Percentiles rank a stretch among this genome's conserved stretches.
These are phyloP conservation scores for Aphelenchoides fujianensis DNA, from an alignment of 1,140 invertebrate genomes.

Conservation along the genomic window DNA sequence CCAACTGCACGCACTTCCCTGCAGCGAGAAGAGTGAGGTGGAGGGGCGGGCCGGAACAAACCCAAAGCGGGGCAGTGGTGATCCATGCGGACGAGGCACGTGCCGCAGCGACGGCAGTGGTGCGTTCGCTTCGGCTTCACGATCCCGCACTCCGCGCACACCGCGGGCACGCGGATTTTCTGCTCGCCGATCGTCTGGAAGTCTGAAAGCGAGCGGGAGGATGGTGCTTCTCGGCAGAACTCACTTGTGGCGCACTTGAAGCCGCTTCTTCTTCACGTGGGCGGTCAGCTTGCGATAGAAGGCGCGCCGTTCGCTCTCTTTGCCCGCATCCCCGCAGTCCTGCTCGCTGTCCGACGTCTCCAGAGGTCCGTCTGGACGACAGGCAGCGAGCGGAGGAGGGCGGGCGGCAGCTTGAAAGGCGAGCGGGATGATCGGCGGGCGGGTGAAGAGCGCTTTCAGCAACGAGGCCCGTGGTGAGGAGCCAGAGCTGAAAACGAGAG, in stretches of 20 bases:
- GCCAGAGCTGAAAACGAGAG: constrained; percentile 1
- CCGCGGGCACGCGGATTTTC: neutral
- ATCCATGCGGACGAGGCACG: neutral
- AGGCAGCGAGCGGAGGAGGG: neutral
- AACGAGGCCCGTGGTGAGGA: neutral
- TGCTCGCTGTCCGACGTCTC: too few species aligned
- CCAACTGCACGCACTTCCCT: constrained; percentile 1
- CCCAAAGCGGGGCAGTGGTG: neutral
- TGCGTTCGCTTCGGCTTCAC: neutral
- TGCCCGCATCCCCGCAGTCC: neutral
- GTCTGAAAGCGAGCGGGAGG: neutral
- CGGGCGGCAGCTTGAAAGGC: neutral
- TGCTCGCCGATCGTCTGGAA: neutral
- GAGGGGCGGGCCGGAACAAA: too few species aligned
- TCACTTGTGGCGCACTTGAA: too few species aligned
- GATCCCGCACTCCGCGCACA: neutral
- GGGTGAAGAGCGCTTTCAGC: neutral
- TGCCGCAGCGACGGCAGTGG: constrained; percentile 2
- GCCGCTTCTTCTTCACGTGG: too few species aligned
- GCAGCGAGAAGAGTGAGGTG: too few species aligned
- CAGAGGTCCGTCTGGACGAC: neutral
- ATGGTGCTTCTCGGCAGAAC: neutral
- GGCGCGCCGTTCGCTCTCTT: neutral
- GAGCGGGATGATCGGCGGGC: neutral
- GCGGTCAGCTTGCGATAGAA: neutral